Evolutionary conservation across 2,888 invertebrate genomes (phyloP), one percentile per base, ranked within the genome.

Genomic region (Limnephilus marmoratus): DNA sequence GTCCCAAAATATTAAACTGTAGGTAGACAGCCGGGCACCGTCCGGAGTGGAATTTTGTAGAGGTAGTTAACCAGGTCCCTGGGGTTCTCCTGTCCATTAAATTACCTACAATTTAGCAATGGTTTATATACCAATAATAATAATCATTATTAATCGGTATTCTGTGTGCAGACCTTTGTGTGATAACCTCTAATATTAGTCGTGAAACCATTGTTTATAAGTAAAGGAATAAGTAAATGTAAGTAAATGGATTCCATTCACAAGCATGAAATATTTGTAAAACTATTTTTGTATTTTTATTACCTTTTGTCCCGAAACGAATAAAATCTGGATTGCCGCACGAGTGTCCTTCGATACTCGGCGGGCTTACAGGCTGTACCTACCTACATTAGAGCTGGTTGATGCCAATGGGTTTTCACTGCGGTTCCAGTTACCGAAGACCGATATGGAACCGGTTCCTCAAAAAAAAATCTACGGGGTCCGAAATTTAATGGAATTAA

Each of bases 321-420:
- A 31, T 83, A 41, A 83, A 41, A 83, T 37, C 86, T 86, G 86
- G 86, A 86, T 86, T 86, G 86, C 45, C 45, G 37, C 45, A 86
- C 29, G 53, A 86, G 86, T 86, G 53, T 45, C 86, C 49, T 86
- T 53, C 53, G 45, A 29, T 86, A 29, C 31, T 2, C 86, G 86
- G 15, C n/a, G 68, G 68, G 68, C 68, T 24, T 9, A 68, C 24
- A 68, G 24, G 82, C 82, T 18, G 12, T 18, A 29, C 12, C 45
- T 45, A 45, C 45, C 45, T 45, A 12, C 45, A 45, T 45, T 45
- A 49, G 49, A 49, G 49, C 1, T 49, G 49, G 15, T 49, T 49
- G 49, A 15, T 49, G 2, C 13, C 49, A 49, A 49, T 49, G 2
- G 49, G 49, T 49, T 49, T 13, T 49, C 15, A 49, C 15, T 15